These are phyloP conservation scores for Pygocentrus nattereri DNA, from an alignment of 2,797 vertebrate genomes.

Conservation along the genomic window DNA sequence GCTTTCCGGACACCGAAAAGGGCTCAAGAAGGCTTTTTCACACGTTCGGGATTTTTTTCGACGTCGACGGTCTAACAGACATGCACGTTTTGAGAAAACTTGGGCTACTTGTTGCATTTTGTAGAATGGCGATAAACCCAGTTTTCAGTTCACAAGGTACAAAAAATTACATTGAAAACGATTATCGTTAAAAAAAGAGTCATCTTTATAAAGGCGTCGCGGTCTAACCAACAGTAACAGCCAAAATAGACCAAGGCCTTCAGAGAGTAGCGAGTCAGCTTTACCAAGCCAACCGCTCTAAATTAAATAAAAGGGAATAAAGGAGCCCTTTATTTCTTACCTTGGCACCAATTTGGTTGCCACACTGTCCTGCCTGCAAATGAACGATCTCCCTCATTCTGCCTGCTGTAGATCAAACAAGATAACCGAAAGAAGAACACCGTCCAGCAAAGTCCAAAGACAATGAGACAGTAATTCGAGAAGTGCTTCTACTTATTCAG, in stretches of 20 bases:
- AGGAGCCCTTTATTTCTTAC: conserved; percentile 17
- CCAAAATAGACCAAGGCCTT: conserved; percentile 3
- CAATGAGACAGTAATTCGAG: conserved; percentile 22
- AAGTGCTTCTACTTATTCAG: conserved; percentile 48
- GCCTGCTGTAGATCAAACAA: not conserved
- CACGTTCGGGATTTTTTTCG: not conserved
- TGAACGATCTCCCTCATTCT: conserved; percentile 84
- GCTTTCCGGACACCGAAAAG: not conserved
- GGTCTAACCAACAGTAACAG: not conserved
- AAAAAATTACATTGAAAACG: not conserved
- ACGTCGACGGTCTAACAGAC: not conserved
- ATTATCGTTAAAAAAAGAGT: too few relatives aligned
- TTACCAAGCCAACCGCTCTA: not conserved
- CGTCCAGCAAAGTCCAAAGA: not conserved
- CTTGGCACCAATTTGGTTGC: conserved; percentile 73
- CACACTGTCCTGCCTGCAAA: conserved; percentile 84
- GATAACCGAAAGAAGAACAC: not conserved
- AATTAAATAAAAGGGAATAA: not conserved
- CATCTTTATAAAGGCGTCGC: not conserved
- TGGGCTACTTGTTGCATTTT: not conserved
- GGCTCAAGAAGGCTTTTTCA: not conserved
- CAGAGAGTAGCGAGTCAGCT: too few relatives aligned
- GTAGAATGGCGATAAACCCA: not conserved
- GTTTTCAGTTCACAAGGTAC: not conserved
- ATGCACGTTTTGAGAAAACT: too few relatives aligned